phyloP scores from a whole-genome alignment of 2,888 invertebrate genomes.

The Drosophila affinis region DNA sequence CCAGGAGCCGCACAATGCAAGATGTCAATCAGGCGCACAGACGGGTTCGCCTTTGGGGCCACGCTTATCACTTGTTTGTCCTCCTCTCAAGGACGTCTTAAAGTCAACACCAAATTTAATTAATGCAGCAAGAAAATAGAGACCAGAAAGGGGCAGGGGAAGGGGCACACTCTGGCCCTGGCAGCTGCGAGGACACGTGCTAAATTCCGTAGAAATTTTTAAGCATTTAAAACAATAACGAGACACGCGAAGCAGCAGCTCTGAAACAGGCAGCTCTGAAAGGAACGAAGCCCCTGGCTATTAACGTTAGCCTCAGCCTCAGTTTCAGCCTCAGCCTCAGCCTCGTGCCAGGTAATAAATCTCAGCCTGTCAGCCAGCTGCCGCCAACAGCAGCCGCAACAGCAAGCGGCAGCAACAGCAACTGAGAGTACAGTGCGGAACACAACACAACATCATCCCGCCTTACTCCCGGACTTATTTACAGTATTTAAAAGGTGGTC shows the following conservation, averaged over 20 bases:
- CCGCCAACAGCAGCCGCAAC: slow-evolving; percentile 27
- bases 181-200: slow-evolving; percentile 50
- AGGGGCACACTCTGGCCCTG: slow-evolving; percentile 36
- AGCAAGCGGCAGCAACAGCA: slow-evolving; percentile 3
- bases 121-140: slow-evolving; percentile 33
- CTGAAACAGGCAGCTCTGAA: background rate
- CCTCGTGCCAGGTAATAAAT: slow-evolving; percentile 65
- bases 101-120: slow-evolving; percentile 63
- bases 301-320: slow-evolving; percentile 62
- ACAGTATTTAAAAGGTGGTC: slow-evolving; percentile 40
- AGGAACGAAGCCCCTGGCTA: slow-evolving; percentile 42
- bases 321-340: too few species aligned
- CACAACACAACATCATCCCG: slow-evolving; percentile 16
- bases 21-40: slow-evolving; percentile 58
- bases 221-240: slow-evolving; percentile 57
- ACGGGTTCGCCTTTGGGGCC: background rate
- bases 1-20: slow-evolving; percentile 16
- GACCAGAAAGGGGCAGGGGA: background rate
- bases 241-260: slow-evolving; percentile 21
- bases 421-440: slow-evolving; percentile 1
- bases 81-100: slow-evolving; percentile 50
- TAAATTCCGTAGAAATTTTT: slow-evolving; percentile 43
- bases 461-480: slow-evolving; percentile 30
- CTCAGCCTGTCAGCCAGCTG: slow-evolving; percentile 64
- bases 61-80: slow-evolving; percentile 13